These are phyloP conservation scores for Polymixis flavicincta DNA, from an alignment of 2,888 invertebrate genomes.

Conservation along the genomic window DNA sequence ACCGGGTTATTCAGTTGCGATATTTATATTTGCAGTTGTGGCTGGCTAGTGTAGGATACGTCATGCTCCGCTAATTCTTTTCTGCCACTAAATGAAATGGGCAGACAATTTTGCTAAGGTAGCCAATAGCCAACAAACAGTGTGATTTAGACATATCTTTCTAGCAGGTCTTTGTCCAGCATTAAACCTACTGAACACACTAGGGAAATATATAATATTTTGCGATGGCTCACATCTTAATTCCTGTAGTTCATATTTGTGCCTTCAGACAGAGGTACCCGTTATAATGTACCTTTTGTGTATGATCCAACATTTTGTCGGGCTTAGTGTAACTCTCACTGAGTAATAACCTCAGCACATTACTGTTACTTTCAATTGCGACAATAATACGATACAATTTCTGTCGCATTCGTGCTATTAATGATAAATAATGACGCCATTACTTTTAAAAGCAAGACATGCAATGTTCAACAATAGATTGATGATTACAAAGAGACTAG, in stretches of 20 bases:
- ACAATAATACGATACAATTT: slow-evolving; percentile 31
- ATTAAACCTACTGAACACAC: neutral
- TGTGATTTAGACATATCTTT: neutral
- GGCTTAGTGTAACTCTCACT: slow-evolving; percentile 24
- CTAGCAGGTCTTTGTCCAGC: neutral
- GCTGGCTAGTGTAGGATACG: too few relatives aligned
- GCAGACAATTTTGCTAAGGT: neutral
- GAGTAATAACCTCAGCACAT: slow-evolving; percentile 45
- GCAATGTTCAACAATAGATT: slow-evolving; percentile 20
- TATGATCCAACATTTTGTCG: slow-evolving; percentile 13
- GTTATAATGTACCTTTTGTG: slow-evolving; percentile 14
- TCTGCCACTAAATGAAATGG: too few relatives aligned
- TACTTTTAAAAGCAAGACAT: slow-evolving; percentile 28
- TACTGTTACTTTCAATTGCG: slow-evolving; percentile 42
- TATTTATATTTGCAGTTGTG: neutral
- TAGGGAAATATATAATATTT: neutral
- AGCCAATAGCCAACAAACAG: neutral
- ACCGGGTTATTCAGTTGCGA: neutral
- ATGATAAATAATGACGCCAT: slow-evolving; percentile 40
- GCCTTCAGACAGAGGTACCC: too few relatives aligned
- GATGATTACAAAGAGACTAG: slow-evolving; percentile 26
- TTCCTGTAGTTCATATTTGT: neutral
- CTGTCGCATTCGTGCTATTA: slow-evolving; percentile 27
- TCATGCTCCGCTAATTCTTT: too few relatives aligned
- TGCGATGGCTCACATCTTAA: neutral